Evolutionary conservation across 2,113 vertebrate species (phyloP).

Genomic region (Astur gentilis): DNA sequence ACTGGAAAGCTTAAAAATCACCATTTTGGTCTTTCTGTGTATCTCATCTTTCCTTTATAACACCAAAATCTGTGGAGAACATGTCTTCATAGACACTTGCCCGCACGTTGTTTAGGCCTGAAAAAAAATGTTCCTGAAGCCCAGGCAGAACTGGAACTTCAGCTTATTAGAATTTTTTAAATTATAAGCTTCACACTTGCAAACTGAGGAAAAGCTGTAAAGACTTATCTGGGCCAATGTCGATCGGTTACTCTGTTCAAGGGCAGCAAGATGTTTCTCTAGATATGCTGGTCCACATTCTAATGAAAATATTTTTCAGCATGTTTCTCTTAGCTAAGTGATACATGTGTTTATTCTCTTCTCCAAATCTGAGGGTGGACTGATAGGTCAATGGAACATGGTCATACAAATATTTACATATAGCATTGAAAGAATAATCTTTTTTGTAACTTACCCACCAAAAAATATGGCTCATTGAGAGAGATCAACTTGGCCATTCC

Average conservation of each 20-base stretch:
- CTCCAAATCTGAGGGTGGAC: not conserved
- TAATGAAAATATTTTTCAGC: not conserved
- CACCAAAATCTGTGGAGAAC: not conserved
- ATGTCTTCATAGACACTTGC: not conserved
- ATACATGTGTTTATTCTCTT: not conserved
- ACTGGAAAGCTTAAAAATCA: not conserved
- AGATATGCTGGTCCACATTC: not conserved
- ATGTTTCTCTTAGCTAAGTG: not conserved
- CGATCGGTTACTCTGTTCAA: not conserved
- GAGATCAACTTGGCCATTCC: conserved; percentile 31
- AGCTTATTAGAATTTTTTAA: not conserved
- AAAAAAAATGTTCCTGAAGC: not conserved
- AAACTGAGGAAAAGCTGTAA: not conserved
- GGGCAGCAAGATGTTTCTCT: not conserved
- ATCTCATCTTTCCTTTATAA: not conserved
- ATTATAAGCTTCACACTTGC: not conserved
- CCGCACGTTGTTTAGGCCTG: not conserved
- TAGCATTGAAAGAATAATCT: not conserved
- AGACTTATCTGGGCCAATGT: not conserved
- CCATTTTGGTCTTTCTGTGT: not conserved
- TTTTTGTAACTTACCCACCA: conserved; percentile 1
- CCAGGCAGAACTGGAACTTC: not conserved
- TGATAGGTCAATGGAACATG: conserved; percentile 5
- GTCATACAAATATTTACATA: conserved; percentile 23
- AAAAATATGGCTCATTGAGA: not conserved